Percentiles rank a stretch among this genome's conserved stretches.
phyloP scores from a whole-genome alignment of 1,140 invertebrate genomes.

The Stegodyphus mimosarum region DNA sequence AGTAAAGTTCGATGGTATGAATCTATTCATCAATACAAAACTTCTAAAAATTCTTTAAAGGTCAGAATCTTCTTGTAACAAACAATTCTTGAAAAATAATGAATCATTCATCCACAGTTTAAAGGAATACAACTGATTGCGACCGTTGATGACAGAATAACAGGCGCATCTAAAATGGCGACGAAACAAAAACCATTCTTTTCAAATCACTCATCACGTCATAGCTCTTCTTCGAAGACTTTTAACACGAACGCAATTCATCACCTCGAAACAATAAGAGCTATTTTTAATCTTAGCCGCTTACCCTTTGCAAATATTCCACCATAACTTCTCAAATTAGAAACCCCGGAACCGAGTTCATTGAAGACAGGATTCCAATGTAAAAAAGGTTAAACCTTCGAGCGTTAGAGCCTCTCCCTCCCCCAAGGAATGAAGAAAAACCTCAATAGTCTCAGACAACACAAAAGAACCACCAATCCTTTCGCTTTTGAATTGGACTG shows the following conservation, averaged over 20 bases:
- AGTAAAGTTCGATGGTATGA: too few species aligned
- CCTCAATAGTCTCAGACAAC: background rate
- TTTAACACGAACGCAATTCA: conserved; percentile 28
- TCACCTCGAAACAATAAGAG: conserved; percentile 24
- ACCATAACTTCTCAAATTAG: background rate
- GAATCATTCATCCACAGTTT: too few species aligned
- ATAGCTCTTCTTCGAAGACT: background rate
- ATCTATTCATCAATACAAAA: too few species aligned
- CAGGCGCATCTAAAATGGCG: too few species aligned
- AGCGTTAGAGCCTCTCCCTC: background rate
- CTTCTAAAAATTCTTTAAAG: too few species aligned
- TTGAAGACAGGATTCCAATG: background rate
- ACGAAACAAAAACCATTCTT: too few species aligned
- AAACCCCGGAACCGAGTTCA: conserved; percentile 2
- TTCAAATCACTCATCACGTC: too few species aligned
- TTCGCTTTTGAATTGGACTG: background rate
- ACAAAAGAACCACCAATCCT: conserved; percentile 6
- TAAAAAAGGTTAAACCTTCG: background rate
- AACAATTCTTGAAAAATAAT: too few species aligned
- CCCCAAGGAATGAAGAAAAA: background rate
- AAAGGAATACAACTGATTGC: too few species aligned
- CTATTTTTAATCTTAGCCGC: conserved; percentile 24
- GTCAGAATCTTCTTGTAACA: too few species aligned
- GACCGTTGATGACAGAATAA: too few species aligned
- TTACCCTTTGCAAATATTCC: background rate